Conservation (phyloP, 2,797 vertebrate species). For the Sebastes minor region DNA sequence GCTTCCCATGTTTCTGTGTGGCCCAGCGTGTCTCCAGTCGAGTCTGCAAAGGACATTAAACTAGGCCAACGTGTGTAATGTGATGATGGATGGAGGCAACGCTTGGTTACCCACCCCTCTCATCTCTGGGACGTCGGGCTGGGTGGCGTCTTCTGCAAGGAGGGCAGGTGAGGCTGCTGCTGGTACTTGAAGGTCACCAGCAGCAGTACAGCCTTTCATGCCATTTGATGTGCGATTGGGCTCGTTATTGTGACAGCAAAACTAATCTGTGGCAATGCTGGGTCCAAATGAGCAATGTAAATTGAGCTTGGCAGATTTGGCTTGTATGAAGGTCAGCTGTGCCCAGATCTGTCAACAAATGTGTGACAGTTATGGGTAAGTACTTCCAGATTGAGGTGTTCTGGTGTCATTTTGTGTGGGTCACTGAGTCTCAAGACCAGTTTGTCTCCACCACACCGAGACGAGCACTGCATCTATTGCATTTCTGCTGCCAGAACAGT, state of each 20-base stretch:
- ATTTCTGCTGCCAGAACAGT: background rate
- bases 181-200: slow-evolving; percentile 61
- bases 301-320: slow-evolving; percentile 18
- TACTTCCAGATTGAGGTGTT: slow-evolving; percentile 11
- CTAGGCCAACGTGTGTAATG: slow-evolving; percentile 72
- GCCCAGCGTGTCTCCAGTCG: slow-evolving; percentile 64
- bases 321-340: slow-evolving; percentile 45
- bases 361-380: slow-evolving; percentile 35
- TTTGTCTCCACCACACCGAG: background rate
- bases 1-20: slow-evolving; percentile 66
- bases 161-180: slow-evolving; percentile 55
- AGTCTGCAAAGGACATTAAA: slow-evolving; percentile 77
- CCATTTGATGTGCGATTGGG: slow-evolving; percentile 22
- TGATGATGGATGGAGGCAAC: slow-evolving; percentile 75
- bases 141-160: slow-evolving; percentile 48
- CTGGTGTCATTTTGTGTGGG: background rate
- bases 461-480: background rate
- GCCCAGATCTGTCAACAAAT: slow-evolving; percentile 25
- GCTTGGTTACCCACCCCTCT: slow-evolving; percentile 66
- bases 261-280: slow-evolving; percentile 38
- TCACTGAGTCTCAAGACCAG: background rate
- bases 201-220: slow-evolving; percentile 17
- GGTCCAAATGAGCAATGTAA: slow-evolving; percentile 47
- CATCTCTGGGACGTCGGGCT: slow-evolving; percentile 43
- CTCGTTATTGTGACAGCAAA: slow-evolving; percentile 54